These are phyloP conservation scores for Sesamia inferens DNA, from an alignment of 2,888 invertebrate species.

Conservation along the genomic window DNA sequence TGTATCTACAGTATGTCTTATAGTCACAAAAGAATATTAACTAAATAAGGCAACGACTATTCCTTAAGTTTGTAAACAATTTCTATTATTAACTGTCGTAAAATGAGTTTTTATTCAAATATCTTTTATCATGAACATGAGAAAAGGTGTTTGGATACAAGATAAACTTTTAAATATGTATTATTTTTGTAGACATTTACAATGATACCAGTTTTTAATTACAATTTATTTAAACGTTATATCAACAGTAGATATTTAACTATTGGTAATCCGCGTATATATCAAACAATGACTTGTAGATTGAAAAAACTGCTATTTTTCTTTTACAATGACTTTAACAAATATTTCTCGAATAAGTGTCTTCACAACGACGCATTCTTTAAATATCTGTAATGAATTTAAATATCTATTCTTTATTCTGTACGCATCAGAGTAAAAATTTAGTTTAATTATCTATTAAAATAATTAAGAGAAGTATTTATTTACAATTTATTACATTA, in stretches of 20 bases:
- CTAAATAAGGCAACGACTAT: slow-evolving; percentile 90
- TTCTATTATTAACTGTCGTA: slow-evolving; percentile 75
- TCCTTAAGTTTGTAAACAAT: slow-evolving; percentile 84
- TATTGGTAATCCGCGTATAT: slow-evolving; percentile 42
- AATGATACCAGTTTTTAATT: slow-evolving; percentile 68
- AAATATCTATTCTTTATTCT: slow-evolving; percentile 71
- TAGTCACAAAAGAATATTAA: slow-evolving; percentile 89
- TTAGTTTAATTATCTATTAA: slow-evolving; percentile 64
- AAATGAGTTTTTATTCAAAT: slow-evolving; percentile 72
- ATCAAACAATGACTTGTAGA: slow-evolving; percentile 42
- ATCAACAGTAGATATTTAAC: slow-evolving; percentile 56
- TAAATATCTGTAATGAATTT: slow-evolving; percentile 65
- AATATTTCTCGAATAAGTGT: slow-evolving; percentile 37
- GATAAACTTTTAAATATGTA: slow-evolving; percentile 66
- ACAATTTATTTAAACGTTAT: slow-evolving; percentile 67
- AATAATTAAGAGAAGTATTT: slow-evolving; percentile 65
- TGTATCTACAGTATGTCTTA: slow-evolving; percentile 88
- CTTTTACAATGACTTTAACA: slow-evolving; percentile 39
- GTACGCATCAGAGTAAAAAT: slow-evolving; percentile 73
- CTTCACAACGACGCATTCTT: slow-evolving; percentile 38
- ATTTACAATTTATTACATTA: slow-evolving; percentile 86
- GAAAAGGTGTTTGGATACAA: slow-evolving; percentile 72
- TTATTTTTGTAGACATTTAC: slow-evolving; percentile 69
- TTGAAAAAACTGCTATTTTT: slow-evolving; percentile 44
- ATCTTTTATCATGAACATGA: slow-evolving; percentile 80